Conservation (phyloP, 92 coral and sea anemone genomes). For the Porites divaricata region DNA sequence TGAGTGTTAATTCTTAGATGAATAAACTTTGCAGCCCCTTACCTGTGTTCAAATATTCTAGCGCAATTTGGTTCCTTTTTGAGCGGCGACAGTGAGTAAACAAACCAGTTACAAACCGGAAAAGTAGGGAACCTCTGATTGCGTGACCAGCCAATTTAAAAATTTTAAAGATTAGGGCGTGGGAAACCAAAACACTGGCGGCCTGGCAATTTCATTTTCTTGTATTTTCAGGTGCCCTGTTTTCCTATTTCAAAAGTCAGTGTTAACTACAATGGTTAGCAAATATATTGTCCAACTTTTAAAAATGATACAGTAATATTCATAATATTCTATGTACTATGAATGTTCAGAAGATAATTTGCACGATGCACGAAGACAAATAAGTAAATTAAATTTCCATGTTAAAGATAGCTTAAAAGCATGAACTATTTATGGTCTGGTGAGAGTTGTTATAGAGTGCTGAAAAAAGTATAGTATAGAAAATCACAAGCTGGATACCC, state of each 20-base stretch:
- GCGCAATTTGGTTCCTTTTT: no score
- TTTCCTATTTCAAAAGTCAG: no score
- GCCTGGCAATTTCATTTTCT: constrained; percentile 16
- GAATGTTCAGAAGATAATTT: constrained; percentile 20
- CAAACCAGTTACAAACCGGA: no score
- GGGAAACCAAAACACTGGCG: constrained; percentile 12
- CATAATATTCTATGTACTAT: no score
- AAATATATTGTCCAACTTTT: no score
- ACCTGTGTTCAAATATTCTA: constrained; percentile 23
- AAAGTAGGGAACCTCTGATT: no score
- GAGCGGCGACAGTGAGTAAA: no score
- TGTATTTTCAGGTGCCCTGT: constrained; percentile 11
- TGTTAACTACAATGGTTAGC: no score
- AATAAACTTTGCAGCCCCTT: neutral
- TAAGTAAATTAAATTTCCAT: constrained; percentile 1
- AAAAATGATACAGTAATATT: no score
- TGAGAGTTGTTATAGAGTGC: constrained; percentile 36
- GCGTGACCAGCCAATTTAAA: no score
- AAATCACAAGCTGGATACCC: constrained; percentile 39
- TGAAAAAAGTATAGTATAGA: constrained; percentile 18
- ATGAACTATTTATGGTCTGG: constrained; percentile 24
- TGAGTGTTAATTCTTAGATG: no score
- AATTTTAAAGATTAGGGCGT: constrained; percentile 7
- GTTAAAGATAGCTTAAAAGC: constrained; percentile 15
- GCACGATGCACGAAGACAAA: constrained; percentile 14